A percentile compares a stretch with the other conserved stretches of the same genome.
These are phyloP conservation scores for Mola mola DNA, from an alignment of 2,113 vertebrate species.

Conservation along the genomic window DNA sequence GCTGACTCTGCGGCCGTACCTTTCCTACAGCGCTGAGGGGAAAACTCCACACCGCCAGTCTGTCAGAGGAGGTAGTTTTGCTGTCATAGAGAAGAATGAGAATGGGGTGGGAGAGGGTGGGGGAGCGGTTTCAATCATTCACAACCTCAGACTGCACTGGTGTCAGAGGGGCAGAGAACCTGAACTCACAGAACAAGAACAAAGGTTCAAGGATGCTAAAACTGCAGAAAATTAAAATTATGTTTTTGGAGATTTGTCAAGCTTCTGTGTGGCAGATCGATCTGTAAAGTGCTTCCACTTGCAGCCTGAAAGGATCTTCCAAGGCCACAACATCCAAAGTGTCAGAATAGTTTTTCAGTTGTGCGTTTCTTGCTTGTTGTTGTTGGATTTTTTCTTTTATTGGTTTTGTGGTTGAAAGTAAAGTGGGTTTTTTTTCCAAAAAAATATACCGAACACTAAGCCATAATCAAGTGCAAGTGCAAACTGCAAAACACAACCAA, in stretches of 20 bases:
- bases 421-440: too few species aligned
- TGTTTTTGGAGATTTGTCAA: constrained; percentile 49
- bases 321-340: constrained; percentile 18
- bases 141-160: constrained; percentile 53
- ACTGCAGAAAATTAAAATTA: constrained; percentile 14
- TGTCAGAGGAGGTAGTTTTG: constrained; percentile 65
- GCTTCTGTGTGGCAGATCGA: constrained; percentile 44
- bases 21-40: constrained; percentile 25
- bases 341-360: constrained; percentile 24
- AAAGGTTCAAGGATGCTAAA: constrained; percentile 36
- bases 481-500: not conserved
- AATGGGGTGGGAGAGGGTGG: not conserved
- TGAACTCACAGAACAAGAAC: constrained; percentile 42
- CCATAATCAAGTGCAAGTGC: too few species aligned
- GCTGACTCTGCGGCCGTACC: constrained; percentile 56
- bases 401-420: too few species aligned
- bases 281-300: constrained; percentile 19
- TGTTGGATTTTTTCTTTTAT: too few species aligned
- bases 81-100: constrained; percentile 45
- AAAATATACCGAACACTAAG: too few species aligned
- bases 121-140: constrained; percentile 63
- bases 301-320: constrained; percentile 11
- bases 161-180: constrained; percentile 45
- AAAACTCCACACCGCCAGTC: constrained; percentile 47
- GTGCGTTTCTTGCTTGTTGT: not conserved